These are phyloP conservation scores for Acomys russatus DNA, from an alignment of 2,797 vertebrate genomes.

Conservation along the genomic window DNA sequence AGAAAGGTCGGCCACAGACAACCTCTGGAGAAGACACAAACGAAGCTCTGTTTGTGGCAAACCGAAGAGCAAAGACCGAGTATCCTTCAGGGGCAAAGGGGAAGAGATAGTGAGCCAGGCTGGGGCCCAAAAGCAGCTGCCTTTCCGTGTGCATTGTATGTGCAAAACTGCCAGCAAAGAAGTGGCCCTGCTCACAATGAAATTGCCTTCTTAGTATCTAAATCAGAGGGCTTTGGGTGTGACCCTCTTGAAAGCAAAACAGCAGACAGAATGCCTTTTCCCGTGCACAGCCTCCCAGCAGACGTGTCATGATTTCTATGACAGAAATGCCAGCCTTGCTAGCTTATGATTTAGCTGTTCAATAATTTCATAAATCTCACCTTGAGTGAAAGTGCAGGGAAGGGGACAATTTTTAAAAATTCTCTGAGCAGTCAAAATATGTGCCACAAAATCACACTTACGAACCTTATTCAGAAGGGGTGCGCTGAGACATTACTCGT, in stretches of 20 bases:
- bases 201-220: constrained; percentile 58
- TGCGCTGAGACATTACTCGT: not conserved
- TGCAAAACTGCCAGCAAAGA: not conserved
- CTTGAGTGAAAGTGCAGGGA: constrained; percentile 23
- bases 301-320: not conserved
- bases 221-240: constrained; percentile 34
- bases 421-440: constrained; percentile 23
- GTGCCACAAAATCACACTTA: constrained; percentile 50
- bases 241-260: constrained; percentile 37
- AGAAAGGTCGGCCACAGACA: not conserved
- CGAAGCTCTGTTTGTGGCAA: not conserved
- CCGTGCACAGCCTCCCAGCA: not conserved
- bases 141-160: not conserved
- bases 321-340: constrained; percentile 29
- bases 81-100: constrained; percentile 57
- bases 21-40: not conserved
- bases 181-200: not conserved
- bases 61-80: not conserved
- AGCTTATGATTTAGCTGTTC: not conserved
- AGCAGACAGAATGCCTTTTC: constrained; percentile 15
- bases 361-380: constrained; percentile 29
- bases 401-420: constrained; percentile 42
- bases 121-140: not conserved
- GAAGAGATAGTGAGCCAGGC: not conserved
- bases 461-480: constrained; percentile 34